Base-by-base conservation (phyloP, 2,888 invertebrate genomes). In the Lacanobia wlatinum region DNA sequence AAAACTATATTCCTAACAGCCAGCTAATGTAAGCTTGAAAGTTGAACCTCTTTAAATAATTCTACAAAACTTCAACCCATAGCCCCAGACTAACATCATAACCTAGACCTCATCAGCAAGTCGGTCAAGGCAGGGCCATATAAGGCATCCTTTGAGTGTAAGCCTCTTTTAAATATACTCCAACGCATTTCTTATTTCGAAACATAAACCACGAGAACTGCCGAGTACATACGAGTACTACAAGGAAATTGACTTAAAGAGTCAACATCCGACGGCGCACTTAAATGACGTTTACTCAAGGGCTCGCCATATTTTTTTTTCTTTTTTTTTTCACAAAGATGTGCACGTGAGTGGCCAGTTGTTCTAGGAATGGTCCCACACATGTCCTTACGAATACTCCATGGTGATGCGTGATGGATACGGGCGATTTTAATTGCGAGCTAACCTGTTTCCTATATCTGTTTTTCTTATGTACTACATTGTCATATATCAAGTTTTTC, bases 301-400 rank as follows among this genome's bases (percentile, higher is more conserved):
- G 84, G 88, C 87, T 89, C 85, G 89, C 86, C 87, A 87, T 80
- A 65, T 81, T 64, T 83, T 82, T 65, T 89, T 87, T 84, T 87
- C 90, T 90, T 93, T 92, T 92, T 92, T 89, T 86, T 84, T 72
- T 71, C 67, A 70, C 80, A 84, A 93, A 92, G 90, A 91, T 94
- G 92, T 85, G 88, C 94, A 94, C 91, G 92, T 95, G 94, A 92
- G 70, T 65, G 43, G 76, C 82, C 80, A 84, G 84, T 90, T 90
- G 89, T 95, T 95, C 94, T 95, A 93, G 91, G 95, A 95, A 95
- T 87, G 88, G 88, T 84, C 85, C 84, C 86, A 88, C 94, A 93
- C 90, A 94, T 93, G 95, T 88, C 90, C 87, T 83, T 81, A 76
- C 71, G 70, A 71, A 82, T 74, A 82, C 65, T 63, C 56, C 52